Conservation (phyloP, 1,140 invertebrate genomes). For the Pseudomyrmex gracilis region DNA sequence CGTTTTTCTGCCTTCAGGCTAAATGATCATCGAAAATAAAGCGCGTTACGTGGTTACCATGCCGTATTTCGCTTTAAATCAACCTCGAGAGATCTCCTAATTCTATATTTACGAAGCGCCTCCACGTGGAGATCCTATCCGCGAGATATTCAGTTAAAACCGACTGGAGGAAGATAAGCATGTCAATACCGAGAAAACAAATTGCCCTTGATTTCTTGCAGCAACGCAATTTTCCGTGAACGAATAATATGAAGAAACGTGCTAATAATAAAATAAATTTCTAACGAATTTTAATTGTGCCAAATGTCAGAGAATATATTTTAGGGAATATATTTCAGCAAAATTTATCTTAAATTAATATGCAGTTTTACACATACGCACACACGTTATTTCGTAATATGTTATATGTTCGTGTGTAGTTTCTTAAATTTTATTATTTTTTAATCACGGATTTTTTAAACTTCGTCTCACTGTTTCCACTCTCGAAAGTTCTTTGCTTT, state of each 20-base stretch:
- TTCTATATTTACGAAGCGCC: slow-evolving; percentile 39
- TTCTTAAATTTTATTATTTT: slow-evolving; percentile 20
- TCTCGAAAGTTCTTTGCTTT: background rate
- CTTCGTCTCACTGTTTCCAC: background rate
- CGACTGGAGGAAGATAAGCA: background rate
- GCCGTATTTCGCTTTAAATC: slow-evolving; percentile 16
- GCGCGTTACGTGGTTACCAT: background rate
- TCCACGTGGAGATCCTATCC: slow-evolving; percentile 32
- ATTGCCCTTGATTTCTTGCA: slow-evolving; percentile 31
- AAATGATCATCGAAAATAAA: slow-evolving; percentile 28
- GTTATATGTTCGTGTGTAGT: background rate
- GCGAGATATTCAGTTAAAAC: slow-evolving; percentile 9
- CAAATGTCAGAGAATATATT: too few species aligned
- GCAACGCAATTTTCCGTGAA: slow-evolving; percentile 16
- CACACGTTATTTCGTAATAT: too few species aligned
- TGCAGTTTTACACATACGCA: too few species aligned
- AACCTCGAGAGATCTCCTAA: slow-evolving; percentile 6
- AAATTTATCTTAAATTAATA: too few species aligned
- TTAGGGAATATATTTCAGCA: too few species aligned
- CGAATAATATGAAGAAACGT: background rate
- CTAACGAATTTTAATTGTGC: too few species aligned
- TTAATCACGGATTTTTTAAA: slow-evolving; percentile 47
- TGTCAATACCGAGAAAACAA: slow-evolving; percentile 12
- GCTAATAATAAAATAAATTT: too few species aligned
- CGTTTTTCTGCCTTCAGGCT: background rate